These are phyloP conservation scores for Blera fallax DNA, from an alignment of 2,888 invertebrate genomes.

Conservation along the genomic window DNA sequence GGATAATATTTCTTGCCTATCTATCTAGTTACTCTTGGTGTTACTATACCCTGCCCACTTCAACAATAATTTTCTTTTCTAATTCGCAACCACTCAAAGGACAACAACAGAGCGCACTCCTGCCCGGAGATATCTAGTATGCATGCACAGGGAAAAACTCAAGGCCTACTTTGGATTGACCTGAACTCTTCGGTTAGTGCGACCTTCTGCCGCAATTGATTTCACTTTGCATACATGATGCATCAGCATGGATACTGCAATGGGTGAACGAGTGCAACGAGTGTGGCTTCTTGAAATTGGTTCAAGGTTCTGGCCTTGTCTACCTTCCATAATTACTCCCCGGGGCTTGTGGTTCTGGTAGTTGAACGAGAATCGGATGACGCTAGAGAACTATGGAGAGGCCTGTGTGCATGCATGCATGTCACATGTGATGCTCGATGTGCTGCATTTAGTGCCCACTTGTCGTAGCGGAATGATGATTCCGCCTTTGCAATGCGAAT, in stretches of 20 bases:
- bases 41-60: not conserved
- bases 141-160: constrained; percentile 1
- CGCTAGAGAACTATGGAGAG: not conserved
- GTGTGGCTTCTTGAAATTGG: constrained; percentile 55
- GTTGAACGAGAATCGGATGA: constrained; percentile 31
- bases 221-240: constrained; percentile 59
- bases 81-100: constrained; percentile 17
- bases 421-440: constrained; percentile 20
- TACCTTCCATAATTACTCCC: constrained; percentile 58
- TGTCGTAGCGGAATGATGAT: constrained; percentile 45
- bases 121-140: not conserved
- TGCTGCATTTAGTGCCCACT: constrained; percentile 32
- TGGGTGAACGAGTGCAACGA: not conserved
- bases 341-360: constrained; percentile 16
- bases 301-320: constrained; percentile 69
- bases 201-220: constrained; percentile 64
- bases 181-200: constrained; percentile 49
- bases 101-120: constrained; percentile 2
- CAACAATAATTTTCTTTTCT: not conserved
- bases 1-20: not conserved
- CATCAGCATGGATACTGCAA: constrained; percentile 28
- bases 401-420: constrained; percentile 38
- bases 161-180: constrained; percentile 51
- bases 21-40: not conserved
- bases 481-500: constrained; percentile 44